Conservation (phyloP, 2,888 invertebrate genomes). For the Baronia brevicornis region DNA sequence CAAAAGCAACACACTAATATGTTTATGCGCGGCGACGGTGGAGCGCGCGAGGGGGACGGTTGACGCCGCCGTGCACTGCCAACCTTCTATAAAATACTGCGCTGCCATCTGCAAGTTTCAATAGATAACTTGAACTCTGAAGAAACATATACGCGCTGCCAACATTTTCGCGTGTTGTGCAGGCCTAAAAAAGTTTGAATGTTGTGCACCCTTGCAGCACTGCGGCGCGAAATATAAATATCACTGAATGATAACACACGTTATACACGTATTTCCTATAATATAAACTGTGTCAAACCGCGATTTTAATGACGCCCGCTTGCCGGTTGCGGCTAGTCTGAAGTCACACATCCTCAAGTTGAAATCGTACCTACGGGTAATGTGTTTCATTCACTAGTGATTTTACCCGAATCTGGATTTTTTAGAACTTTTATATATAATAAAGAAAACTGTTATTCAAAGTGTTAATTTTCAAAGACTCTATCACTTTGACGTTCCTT, state of each 20-base stretch:
- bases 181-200: slow-evolving; percentile 43
- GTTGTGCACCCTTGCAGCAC: slow-evolving; percentile 49
- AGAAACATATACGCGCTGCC: slow-evolving; percentile 60
- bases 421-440: slow-evolving; percentile 39
- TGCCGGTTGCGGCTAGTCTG: slow-evolving; percentile 14
- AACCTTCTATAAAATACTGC: slow-evolving; percentile 68
- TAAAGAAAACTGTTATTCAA: slow-evolving; percentile 38
- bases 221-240: slow-evolving; percentile 50
- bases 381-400: slow-evolving; percentile 46
- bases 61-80: slow-evolving; percentile 38
- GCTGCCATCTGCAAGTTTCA: slow-evolving; percentile 74
- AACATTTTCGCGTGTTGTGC: slow-evolving; percentile 49
- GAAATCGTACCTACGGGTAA: slow-evolving; percentile 36
- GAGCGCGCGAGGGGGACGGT: slow-evolving; percentile 28
- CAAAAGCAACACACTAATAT: slow-evolving; percentile 20
- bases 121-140: slow-evolving; percentile 70
- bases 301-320: slow-evolving; percentile 30
- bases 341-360: slow-evolving; percentile 13
- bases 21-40: slow-evolving; percentile 24
- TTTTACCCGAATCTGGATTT: slow-evolving; percentile 55
- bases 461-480: slow-evolving; percentile 52
- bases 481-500: slow-evolving; percentile 65
- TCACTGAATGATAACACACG: slow-evolving; percentile 35
- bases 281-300: slow-evolving; percentile 47
- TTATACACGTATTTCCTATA: slow-evolving; percentile 24